Evolutionary conservation across 2,113 vertebrate genomes (phyloP), one percentile per base, ranked within the genome.

Genomic region (Macrotus californicus): DNA sequence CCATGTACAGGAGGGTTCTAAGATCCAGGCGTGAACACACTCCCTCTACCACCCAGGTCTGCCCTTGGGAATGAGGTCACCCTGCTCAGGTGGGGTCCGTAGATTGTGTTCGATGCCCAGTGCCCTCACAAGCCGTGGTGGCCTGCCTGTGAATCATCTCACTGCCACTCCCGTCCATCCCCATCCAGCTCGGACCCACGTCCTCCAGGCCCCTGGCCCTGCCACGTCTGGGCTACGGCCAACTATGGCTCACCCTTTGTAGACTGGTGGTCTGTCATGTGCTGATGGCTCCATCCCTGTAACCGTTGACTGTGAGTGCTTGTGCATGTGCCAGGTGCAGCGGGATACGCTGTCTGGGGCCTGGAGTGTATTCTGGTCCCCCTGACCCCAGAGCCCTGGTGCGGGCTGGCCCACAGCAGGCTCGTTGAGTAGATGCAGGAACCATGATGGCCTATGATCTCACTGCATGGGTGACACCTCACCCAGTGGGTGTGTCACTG

Each of bases 211-310:
- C 12, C 7, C 22, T 2, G 10, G 43, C 6, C 26, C 9, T 21
- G 16, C 50, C 36, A 2, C 16, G 8, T 10, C 69, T 24, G 43
- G 31, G 36, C 46, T 41, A 7, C 43, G 19, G 54, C 21, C 43
- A 18, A 29, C 19, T 1, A 1, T 14, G 36, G 7, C n/a, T 3
- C 2, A 26, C 34, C 36, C 64, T 39, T 2, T 1, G 1, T 22
- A 54, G 19, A 36, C 2, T 0, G 0, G 0, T 24, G 73, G 39
- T 43, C 46, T 48, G 54, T 15, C 3, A 3, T 0, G 0, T 11
- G 66, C 34, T 10, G 41, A 13, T 0, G 3, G 34, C 8, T 7
- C 54, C 19, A 31, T 72, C 21, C 41, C 56, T 52, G 5, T 18
- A 7, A 4, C 7, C 1, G 0, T 14, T 43, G 9, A 0, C 19